Evolutionary conservation across 2,797 vertebrate species (phyloP).

Genomic region (Tamandua tetradactyla): DNA sequence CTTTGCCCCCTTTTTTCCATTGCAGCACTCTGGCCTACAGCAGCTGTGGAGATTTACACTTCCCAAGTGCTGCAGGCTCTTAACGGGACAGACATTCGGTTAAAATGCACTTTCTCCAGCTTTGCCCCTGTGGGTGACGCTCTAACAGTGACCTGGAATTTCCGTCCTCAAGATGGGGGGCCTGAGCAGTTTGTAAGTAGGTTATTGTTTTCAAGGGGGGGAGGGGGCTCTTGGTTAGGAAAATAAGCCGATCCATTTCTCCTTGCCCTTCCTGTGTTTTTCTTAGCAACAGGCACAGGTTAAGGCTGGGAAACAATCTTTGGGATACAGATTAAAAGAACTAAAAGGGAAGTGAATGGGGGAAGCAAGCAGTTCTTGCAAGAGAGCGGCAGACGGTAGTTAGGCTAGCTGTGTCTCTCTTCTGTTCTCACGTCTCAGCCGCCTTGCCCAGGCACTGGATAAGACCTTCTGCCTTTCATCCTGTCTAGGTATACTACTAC

Average conservation of each 20-base stretch:
- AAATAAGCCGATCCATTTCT: not conserved
- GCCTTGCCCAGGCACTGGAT: not conserved
- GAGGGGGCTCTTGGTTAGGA: not conserved
- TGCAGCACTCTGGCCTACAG: conserved; percentile 86
- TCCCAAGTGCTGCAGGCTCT: conserved; percentile 89
- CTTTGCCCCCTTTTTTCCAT: not conserved
- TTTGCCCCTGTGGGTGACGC: conserved; percentile 80
- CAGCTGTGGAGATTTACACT: conserved; percentile 90
- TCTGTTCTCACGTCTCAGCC: too few relatives aligned
- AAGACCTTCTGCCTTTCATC: not conserved
- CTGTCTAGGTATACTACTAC: conserved; percentile 91
- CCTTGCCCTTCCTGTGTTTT: not conserved
- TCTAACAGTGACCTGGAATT: conserved; percentile 91
- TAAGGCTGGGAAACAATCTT: not conserved
- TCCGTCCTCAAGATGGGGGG: conserved; percentile 89
- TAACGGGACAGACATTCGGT: conserved; percentile 92
- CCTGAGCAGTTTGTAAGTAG: conserved; percentile 89
- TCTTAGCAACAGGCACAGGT: not conserved
- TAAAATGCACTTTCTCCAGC: conserved; percentile 94
- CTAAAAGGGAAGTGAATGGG: not conserved
- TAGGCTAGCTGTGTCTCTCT: not conserved
- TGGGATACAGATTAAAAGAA: not conserved
- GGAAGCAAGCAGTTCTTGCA: not conserved
- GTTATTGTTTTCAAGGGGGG: not conserved
- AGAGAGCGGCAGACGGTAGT: not conserved